Evolutionary conservation across 1,140 invertebrate species (phyloP), one percentile per base, ranked within the genome.

Genomic region (Augochlora pura): DNA sequence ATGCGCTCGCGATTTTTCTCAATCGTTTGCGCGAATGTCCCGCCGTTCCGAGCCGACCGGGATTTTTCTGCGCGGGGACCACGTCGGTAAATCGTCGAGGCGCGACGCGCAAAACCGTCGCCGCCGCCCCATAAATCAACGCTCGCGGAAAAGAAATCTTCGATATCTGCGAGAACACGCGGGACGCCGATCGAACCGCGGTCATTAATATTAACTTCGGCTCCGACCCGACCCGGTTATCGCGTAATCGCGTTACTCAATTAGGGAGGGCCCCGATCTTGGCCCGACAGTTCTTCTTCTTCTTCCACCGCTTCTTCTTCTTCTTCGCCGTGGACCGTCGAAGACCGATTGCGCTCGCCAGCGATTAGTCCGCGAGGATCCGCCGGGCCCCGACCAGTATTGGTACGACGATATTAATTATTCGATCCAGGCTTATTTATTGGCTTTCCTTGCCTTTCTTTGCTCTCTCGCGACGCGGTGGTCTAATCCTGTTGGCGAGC

Each of bases 131-230:
- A 77, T 77, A 77, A 77, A 77, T 77, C 75, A 77, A 70, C 57
- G 73, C 49, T 46, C 23, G 42, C 14, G 42, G 39, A 39, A 52
- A 77, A 70, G 75, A 77, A 77, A 77, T 77, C 54, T 57, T 57
- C 54, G 54, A 57, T 57, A 57, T 57, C 54, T 57, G 27, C 67
- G 23, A 67, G 75, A 77, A 77, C 69, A 68, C 39, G 18, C 39
- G 23, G 25, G 64, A 79, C 79, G 76, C 78, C 69, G 70, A 59
- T 79, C 67, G 54, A 49, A 38, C 39, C 49, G 49, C 16, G 65
- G 64, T 77, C 66, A 77, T 68, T 68, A 76, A 76, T 70, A 69
- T 77, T 68, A 77, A 76, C 65, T 70, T 66, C 66, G 80, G 65
- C 74, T 77, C 63, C 52, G 49, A 38, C 39, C 39, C 82, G 39